These are phyloP conservation scores for Seladonia tumulorum DNA, from an alignment of 2,888 invertebrate genomes.

Conservation along the genomic window DNA sequence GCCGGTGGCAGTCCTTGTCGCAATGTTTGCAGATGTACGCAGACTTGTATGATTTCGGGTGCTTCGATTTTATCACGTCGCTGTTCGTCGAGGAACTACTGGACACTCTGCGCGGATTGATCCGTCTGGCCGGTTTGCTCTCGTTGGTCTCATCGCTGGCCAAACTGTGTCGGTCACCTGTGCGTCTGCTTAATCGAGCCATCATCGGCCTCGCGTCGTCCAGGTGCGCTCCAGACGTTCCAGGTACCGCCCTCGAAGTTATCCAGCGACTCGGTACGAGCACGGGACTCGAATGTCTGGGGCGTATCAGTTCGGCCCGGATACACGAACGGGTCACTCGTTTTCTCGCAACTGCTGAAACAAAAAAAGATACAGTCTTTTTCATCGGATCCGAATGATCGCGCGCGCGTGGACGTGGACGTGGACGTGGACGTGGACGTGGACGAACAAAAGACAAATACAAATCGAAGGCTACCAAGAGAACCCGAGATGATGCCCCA, in stretches of 20 bases:
- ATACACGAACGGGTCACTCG: not conserved
- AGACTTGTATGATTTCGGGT: accelerated
- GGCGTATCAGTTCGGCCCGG: accelerated
- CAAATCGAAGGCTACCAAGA: too few species aligned
- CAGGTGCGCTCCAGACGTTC: too few species aligned
- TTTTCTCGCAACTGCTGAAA: conserved; percentile 5
- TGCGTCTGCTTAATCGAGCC: not conserved
- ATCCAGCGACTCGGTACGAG: accelerated
- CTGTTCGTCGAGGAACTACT: not conserved
- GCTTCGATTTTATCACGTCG: not conserved
- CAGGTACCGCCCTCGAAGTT: not conserved
- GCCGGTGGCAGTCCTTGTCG: accelerated
- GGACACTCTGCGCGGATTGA: too few species aligned
- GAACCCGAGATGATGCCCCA: not conserved
- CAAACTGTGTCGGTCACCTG: not conserved
- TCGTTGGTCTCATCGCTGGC: not conserved
- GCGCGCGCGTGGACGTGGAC: not conserved
- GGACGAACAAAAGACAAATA: not conserved
- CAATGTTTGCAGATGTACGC: not conserved
- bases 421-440: not conserved
- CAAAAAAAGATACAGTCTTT: not conserved
- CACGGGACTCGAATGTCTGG: not conserved
- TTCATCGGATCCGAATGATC: not conserved
- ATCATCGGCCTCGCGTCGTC: too few species aligned
- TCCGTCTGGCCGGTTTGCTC: not conserved